These are phyloP conservation scores for Paraplagusia blochii DNA, from an alignment of 2,113 vertebrate genomes.

Conservation along the genomic window DNA sequence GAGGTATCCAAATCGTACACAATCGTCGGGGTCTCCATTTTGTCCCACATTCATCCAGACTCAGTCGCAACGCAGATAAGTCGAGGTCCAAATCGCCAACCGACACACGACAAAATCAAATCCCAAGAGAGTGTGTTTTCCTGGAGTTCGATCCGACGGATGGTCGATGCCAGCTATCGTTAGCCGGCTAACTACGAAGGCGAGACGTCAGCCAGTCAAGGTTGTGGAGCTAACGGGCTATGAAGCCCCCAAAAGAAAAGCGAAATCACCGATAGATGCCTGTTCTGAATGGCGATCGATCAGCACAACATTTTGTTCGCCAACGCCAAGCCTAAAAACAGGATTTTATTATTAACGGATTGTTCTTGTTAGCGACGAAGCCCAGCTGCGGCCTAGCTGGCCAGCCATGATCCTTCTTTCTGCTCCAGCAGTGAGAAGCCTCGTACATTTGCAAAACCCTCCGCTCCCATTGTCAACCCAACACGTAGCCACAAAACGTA, in stretches of 20 bases:
- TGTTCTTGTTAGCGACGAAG: slow-evolving; percentile 26
- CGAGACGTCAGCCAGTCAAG: slow-evolving; percentile 67
- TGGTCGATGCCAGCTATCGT: slow-evolving; percentile 35
- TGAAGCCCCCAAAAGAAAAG: slow-evolving; percentile 20
- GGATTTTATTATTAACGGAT: slow-evolving; percentile 6
- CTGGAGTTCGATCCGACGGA: slow-evolving; percentile 1
- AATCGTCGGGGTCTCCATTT: slow-evolving; percentile 98
- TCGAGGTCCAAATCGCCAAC: background rate
- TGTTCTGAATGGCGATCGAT: background rate
- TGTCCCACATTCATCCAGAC: slow-evolving; percentile 93
- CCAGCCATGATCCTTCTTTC: slow-evolving; percentile 74
- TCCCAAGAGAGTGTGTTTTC: background rate
- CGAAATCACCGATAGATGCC: slow-evolving; percentile 1
- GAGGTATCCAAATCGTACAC: slow-evolving; percentile 97
- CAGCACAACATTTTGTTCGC: slow-evolving; percentile 1
- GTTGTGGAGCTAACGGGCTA: slow-evolving; percentile 61
- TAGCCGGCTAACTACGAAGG: slow-evolving; percentile 55
- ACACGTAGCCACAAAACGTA: slow-evolving; percentile 9
- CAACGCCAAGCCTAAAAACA: slow-evolving; percentile 1
- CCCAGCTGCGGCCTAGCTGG: slow-evolving; percentile 68
- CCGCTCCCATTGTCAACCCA: slow-evolving; percentile 67
- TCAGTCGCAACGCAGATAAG: slow-evolving; percentile 29
- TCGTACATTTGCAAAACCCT: slow-evolving; percentile 64
- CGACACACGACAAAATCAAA: slow-evolving; percentile 4
- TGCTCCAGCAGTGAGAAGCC: slow-evolving; percentile 70